Percentiles rank a stretch among this genome's conserved stretches.
Evolutionary conservation across 2,888 invertebrate species (phyloP).

Genomic region (Ichneumoninae sp.): DNA sequence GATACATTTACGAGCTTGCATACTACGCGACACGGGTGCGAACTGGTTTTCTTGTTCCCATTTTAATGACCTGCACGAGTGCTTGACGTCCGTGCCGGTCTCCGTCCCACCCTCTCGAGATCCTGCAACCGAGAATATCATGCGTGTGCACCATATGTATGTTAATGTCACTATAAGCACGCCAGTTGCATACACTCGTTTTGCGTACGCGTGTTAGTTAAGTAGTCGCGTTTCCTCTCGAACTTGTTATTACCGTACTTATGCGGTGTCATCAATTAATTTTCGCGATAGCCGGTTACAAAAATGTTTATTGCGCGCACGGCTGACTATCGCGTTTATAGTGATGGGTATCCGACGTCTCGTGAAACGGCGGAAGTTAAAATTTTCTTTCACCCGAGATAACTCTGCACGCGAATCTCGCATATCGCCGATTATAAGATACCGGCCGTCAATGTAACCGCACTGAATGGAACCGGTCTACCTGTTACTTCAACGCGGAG

Average conservation of each 20-base stretch:
- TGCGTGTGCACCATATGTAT: constrained; percentile 39
- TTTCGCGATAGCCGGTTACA: constrained; percentile 22
- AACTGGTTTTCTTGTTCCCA: constrained; percentile 64
- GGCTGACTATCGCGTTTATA: constrained; percentile 19
- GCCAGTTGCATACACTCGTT: background rate
- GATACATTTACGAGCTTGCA: constrained; percentile 64
- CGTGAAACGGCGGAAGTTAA: background rate
- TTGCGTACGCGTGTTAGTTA: constrained; percentile 19
- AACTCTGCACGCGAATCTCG: constrained; percentile 9
- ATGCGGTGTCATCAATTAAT: constrained; percentile 49
- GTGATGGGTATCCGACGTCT: constrained; percentile 7
- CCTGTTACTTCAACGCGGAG: background rate
- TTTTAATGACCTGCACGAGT: constrained; percentile 61
- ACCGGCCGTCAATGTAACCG: constrained; percentile 6
- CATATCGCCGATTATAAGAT: constrained; percentile 1
- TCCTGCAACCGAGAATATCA: constrained; percentile 33
- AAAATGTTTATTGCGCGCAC: constrained; percentile 46
- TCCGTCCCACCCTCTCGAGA: constrained; percentile 6
- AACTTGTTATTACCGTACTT: constrained; percentile 47
- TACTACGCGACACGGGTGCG: constrained; percentile 53
- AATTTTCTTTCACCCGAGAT: constrained; percentile 13
- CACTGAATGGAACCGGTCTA: background rate
- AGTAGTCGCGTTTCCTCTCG: constrained; percentile 36
- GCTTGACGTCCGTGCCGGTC: constrained; percentile 37
- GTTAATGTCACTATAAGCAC: constrained; percentile 48